These are phyloP conservation scores for Porites divaricata DNA, from an alignment of 92 coral and sea anemone species.

Conservation along the genomic window DNA sequence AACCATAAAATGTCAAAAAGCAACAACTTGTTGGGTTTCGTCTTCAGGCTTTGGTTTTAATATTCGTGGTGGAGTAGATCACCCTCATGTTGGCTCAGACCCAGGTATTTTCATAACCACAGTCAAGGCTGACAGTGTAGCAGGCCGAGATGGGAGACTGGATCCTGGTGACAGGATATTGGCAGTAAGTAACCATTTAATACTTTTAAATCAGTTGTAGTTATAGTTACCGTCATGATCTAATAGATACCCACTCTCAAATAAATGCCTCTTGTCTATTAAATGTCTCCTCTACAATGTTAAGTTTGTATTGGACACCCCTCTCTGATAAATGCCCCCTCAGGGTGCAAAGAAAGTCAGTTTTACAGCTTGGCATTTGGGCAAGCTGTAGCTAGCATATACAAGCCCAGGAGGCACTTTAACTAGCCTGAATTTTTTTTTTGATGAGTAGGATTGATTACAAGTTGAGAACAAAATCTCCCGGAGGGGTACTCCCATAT, in stretches of 20 bases:
- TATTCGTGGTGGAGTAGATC: constrained; percentile 92
- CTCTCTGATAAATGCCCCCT: too few species aligned
- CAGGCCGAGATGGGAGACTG: constrained; percentile 90
- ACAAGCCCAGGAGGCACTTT: too few species aligned
- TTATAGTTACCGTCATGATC: not conserved
- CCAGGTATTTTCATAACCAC: constrained; percentile 96
- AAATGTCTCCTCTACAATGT: too few species aligned
- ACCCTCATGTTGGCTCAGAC: constrained; percentile 93
- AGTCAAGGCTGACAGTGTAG: constrained; percentile 84
- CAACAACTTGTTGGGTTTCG: not conserved
- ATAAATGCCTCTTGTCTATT: too few species aligned
- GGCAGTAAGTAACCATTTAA: constrained; percentile 68
- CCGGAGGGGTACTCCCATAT: too few species aligned
- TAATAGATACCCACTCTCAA: not conserved
- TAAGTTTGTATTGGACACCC: too few species aligned
- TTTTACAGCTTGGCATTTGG: too few species aligned
- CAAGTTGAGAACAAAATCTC: too few species aligned
- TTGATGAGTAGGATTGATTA: too few species aligned
- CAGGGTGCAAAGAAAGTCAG: too few species aligned
- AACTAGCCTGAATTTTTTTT: too few species aligned
- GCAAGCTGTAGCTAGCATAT: too few species aligned
- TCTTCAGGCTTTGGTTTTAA: constrained; percentile 91
- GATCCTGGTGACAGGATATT: constrained; percentile 93
- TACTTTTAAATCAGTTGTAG: not conserved
- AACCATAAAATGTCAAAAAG: not conserved